Base-by-base conservation (phyloP, 2,113 vertebrate genomes). In the Indicator maculatus region DNA sequence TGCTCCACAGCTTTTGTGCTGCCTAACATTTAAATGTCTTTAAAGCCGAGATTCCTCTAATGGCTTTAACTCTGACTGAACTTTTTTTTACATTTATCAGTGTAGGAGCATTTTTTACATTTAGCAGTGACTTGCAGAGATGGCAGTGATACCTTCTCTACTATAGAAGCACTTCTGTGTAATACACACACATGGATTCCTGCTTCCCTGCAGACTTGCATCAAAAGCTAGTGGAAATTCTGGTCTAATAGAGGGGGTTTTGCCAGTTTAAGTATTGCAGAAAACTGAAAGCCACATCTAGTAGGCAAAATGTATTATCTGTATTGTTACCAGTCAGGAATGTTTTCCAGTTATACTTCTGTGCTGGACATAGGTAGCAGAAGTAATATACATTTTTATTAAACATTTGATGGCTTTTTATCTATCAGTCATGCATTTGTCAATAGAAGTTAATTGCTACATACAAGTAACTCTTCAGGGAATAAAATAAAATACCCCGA, bases 201-300 rank as follows among this genome's bases (percentile, higher is more conserved):
- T 8, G 12, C 11, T 65, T 30, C 24, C 66, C 60, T 85, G 63
- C 59, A 86, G 55, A 31, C 50, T 26, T 83, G 38, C 58, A 60
- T 64, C 20, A 53, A 61, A 30, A 70, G 30, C 31, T 20, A 9
- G 38, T 72, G 38, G 44, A 24, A 76, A 50, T 66, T 8, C 8
- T 2, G 3, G 7, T 8, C 30, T 18, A 64, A 30, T 0, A 24
- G 13, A 70, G 30, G 18, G 3, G 23, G 1, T 5, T 8, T 7
- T 8, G 78, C 41, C 27, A n/a, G 27, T 59, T 63, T 75, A 23
- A 5, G 2, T 36, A 11, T 1, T 67, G 61, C 44, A 86, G 65
- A 64, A 84, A 71, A 55, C 4, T 3, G 38, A 69, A 77, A 93
- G 41, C 33, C 21, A n/a, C 20, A 16, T 50, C 31, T 28, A 52